Conservation (phyloP, 1,140 invertebrate genomes). For the Drosophila leontia region DNA sequence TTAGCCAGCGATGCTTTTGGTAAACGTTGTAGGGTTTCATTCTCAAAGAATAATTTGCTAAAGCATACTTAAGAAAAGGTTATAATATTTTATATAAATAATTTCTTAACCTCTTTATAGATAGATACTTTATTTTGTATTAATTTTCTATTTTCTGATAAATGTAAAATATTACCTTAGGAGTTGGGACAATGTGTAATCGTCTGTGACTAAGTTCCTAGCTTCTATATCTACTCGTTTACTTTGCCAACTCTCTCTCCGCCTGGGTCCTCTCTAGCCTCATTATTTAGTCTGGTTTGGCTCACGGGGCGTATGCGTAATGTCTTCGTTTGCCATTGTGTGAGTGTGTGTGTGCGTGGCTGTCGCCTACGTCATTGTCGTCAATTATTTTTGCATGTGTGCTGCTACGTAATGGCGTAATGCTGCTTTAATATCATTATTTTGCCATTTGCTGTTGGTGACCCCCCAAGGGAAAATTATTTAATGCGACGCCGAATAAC, state of each 20-base stretch:
- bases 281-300: conserved; percentile 49
- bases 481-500: conserved; percentile 58
- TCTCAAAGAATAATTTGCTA: background rate
- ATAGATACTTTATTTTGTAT: background rate
- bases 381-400: conserved; percentile 58
- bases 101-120: background rate
- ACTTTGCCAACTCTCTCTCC: conserved; percentile 6
- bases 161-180: background rate
- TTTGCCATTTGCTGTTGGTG: conserved; percentile 50
- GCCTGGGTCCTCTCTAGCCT: conserved; percentile 21
- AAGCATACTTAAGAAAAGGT: too few relatives aligned
- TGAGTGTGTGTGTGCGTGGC: background rate
- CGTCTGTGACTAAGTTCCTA: background rate
- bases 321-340: conserved; percentile 31
- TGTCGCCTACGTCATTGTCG: conserved; percentile 39
- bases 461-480: conserved; percentile 47
- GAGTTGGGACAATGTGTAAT: background rate
- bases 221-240: background rate
- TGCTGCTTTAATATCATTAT: conserved; percentile 78
- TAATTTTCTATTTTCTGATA: background rate
- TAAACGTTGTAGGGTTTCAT: background rate
- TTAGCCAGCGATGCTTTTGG: background rate
- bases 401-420: conserved; percentile 61
- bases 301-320: conserved; percentile 55
- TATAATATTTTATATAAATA: background rate